Percentiles rank a stretch among this genome's conserved stretches.
phyloP scores from a whole-genome alignment of 2,888 invertebrate genomes.

The Eristalis arbustorum region DNA sequence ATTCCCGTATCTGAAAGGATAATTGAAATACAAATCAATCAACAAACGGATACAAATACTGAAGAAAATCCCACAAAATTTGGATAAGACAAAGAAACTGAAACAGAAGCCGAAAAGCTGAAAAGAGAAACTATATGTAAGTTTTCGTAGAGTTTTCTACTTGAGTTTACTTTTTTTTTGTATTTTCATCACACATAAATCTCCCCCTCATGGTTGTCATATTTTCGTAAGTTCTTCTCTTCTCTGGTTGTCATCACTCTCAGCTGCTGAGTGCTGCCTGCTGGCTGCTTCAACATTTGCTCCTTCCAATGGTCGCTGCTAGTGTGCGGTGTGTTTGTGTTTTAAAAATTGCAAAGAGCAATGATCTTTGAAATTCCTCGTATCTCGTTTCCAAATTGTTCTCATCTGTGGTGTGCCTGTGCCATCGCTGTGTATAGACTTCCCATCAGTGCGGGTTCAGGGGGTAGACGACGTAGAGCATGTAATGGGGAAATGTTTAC shows the following conservation, averaged over 20 bases:
- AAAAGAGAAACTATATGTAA: slow-evolving; percentile 21
- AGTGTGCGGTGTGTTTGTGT: background rate
- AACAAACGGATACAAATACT: background rate
- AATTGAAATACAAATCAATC: slow-evolving; percentile 8
- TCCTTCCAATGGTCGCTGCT: background rate
- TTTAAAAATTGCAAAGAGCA: slow-evolving; percentile 59
- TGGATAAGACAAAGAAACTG: slow-evolving; percentile 44
- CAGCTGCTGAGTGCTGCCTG: background rate
- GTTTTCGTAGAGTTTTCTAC: slow-evolving; percentile 25
- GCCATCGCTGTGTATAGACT: too few species aligned
- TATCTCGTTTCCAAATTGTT: slow-evolving; percentile 45
- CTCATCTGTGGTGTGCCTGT: background rate
- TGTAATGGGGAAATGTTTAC: slow-evolving; percentile 37
- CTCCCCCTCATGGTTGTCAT: background rate
- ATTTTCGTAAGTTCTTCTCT: background rate
- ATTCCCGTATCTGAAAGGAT: slow-evolving; percentile 55
- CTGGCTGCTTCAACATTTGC: background rate
- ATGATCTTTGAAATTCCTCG: slow-evolving; percentile 63
- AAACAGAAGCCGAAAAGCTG: slow-evolving; percentile 25
- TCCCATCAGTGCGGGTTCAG: too few species aligned
- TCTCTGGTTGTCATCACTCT: background rate
- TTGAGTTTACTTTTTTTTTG: background rate
- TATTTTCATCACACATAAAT: background rate
- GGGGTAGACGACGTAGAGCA: background rate
- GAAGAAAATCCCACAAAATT: background rate